Conservation (phyloP, 2,888 invertebrate genomes). For the Megalurothrips usitatus region DNA sequence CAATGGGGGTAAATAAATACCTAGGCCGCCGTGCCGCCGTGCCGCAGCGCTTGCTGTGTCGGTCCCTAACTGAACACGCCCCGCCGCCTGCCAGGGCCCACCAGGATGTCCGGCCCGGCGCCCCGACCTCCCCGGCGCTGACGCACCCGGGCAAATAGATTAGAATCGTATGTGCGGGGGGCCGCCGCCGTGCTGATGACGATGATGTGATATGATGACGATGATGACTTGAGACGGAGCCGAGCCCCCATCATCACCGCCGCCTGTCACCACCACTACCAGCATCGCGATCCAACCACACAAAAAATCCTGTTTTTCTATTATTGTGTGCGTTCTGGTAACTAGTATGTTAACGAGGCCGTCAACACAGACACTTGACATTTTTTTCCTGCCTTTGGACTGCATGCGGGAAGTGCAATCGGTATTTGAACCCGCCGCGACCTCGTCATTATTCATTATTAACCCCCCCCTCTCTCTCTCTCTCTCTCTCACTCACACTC, state of each 20-base stretch:
- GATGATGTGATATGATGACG: not conserved
- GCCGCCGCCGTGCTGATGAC: too few relatives aligned
- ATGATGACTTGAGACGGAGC: too few relatives aligned
- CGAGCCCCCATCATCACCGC: not conserved
- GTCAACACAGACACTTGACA: too few relatives aligned
- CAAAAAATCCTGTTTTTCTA: not conserved
- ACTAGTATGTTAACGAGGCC: not conserved
- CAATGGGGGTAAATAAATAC: not conserved
- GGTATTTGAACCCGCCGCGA: too few relatives aligned
- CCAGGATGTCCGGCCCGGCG: not conserved
- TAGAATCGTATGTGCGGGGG: not conserved
- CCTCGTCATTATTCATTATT: too few relatives aligned
- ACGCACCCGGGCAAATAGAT: too few relatives aligned
- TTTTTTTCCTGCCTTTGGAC: too few relatives aligned
- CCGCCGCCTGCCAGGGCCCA: too few relatives aligned
- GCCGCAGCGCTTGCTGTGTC: not conserved
- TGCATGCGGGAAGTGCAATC: too few relatives aligned
- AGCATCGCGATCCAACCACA: not conserved
- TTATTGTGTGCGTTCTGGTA: not conserved
- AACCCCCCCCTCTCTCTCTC: not conserved
- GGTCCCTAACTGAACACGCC: not conserved
- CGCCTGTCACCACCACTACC: not conserved
- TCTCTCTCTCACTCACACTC: constrained; percentile 8
- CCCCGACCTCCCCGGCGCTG: not conserved
- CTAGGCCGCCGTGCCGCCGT: not conserved